Conservation (phyloP, 2,113 vertebrate genomes). For the Sterrhoptilus dennistouni region DNA sequence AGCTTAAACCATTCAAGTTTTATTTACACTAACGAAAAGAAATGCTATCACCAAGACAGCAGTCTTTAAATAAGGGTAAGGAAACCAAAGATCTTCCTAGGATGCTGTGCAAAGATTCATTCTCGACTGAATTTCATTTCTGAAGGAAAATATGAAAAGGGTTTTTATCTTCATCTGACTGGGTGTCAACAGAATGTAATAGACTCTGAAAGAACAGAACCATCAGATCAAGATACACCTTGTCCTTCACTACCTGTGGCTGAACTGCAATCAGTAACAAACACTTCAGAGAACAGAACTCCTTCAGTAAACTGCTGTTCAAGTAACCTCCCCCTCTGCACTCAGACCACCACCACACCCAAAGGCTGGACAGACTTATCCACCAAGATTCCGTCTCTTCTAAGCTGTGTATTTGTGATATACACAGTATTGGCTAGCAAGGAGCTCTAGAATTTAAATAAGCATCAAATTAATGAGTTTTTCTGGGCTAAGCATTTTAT, state of each 20-base stretch:
- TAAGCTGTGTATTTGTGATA: not conserved
- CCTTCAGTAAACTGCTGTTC: not conserved
- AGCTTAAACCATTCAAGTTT: not conserved
- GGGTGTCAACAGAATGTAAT: accelerated
- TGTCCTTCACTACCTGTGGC: not conserved
- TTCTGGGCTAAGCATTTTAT: not conserved
- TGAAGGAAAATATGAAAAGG: not conserved
- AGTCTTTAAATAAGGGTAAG: not conserved
- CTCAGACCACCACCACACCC: not conserved
- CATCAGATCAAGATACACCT: not conserved
- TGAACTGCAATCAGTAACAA: not conserved
- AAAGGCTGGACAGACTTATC: not conserved
- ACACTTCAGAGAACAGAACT: not conserved
- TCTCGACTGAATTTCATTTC: not conserved
- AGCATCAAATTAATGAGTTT: not conserved
- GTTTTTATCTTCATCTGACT: not conserved
- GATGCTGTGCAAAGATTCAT: not conserved
- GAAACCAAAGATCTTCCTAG: not conserved
- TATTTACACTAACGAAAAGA: not conserved
- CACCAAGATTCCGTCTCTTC: not conserved
- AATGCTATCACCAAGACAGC: not conserved
- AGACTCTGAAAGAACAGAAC: not conserved
- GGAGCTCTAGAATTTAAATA: not conserved
- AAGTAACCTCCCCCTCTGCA: not conserved
- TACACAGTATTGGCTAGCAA: not conserved